These are phyloP conservation scores for Copidosoma floridanum DNA, from an alignment of 1,140 invertebrate genomes.

Conservation along the genomic window DNA sequence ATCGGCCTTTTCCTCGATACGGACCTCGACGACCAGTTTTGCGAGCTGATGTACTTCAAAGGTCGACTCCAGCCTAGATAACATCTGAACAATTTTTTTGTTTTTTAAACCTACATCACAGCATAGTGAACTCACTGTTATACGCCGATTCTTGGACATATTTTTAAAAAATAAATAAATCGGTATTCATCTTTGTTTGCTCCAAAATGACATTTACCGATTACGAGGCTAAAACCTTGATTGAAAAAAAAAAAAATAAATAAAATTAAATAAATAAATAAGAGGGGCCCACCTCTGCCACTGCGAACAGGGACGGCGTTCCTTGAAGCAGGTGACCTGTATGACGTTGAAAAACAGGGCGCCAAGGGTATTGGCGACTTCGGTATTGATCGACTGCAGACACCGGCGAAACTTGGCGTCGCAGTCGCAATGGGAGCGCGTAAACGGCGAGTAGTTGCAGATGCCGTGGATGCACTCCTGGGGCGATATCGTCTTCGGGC, in stretches of 20 bases:
- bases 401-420: conserved; percentile 68
- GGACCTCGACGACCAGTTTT: not conserved
- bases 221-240: no score
- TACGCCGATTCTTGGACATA: no score
- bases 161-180: not conserved
- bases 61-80: conserved; percentile 2
- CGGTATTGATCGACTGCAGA: conserved; percentile 65
- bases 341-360: conserved; percentile 71
- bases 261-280: not conserved
- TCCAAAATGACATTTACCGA: no score
- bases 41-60: conserved; percentile 1
- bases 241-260: conserved; percentile 12
- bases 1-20: not conserved
- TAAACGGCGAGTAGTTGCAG: conserved; percentile 68
- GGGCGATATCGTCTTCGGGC: conserved; percentile 61
- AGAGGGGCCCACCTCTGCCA: conserved; percentile 59
- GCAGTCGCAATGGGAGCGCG: conserved; percentile 72
- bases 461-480: conserved; percentile 65
- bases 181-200: not conserved
- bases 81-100: no score
- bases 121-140: no score
- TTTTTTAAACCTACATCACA: no score
- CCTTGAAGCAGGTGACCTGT: conserved; percentile 67
- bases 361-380: conserved; percentile 68
- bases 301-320: conserved; percentile 64